phyloP scores from a whole-genome alignment of 2,888 invertebrate species.

The Hypomecis punctinalis region DNA sequence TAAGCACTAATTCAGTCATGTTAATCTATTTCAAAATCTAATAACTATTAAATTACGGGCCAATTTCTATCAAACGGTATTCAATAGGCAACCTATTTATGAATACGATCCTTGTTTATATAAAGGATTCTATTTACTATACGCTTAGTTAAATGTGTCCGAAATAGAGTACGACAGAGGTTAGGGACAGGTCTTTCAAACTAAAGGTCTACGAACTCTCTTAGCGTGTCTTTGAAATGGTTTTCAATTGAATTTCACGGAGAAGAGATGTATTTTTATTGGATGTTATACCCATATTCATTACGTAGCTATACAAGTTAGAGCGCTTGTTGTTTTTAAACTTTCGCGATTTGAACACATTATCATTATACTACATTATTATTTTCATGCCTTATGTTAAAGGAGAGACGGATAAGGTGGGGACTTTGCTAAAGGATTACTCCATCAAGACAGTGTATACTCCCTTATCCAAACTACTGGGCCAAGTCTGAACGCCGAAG shows the following conservation, averaged over 20 bases:
- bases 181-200: slow-evolving; percentile 10
- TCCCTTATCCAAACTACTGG: too few species aligned
- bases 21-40: slow-evolving; percentile 29
- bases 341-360: too few species aligned
- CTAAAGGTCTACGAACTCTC: slow-evolving; percentile 7
- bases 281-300: too few species aligned
- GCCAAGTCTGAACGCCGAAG: too few species aligned
- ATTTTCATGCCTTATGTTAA: too few species aligned
- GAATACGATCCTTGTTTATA: slow-evolving; percentile 3
- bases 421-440: too few species aligned
- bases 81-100: slow-evolving; percentile 33
- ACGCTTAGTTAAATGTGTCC: slow-evolving; percentile 20
- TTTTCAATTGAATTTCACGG: background rate
- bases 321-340: too few species aligned
- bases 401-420: too few species aligned
- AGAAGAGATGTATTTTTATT: background rate
- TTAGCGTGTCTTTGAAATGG: background rate
- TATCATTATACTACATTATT: too few species aligned
- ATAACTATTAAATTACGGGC: background rate
- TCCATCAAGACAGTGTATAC: too few species aligned
- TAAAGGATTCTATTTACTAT: slow-evolving; percentile 41
- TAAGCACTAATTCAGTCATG: slow-evolving; percentile 13
- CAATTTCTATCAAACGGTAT: slow-evolving; percentile 40
- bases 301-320: too few species aligned
- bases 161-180: slow-evolving; percentile 32